Conservation (phyloP, 2,797 vertebrate species). For the Pempheris klunzingeri region DNA sequence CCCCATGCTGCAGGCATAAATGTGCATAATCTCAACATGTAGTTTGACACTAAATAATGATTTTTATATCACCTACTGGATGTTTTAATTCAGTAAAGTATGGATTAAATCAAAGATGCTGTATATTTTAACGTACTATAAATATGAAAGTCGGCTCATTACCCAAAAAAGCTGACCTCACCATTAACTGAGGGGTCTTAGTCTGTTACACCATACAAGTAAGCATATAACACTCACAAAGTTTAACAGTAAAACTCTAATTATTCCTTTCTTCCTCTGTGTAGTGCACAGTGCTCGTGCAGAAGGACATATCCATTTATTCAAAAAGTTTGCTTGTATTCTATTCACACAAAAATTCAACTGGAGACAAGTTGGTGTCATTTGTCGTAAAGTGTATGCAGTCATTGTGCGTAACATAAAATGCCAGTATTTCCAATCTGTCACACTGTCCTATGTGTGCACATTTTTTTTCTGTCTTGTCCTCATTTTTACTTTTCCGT, state of each 20-base stretch:
- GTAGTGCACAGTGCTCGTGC: neutral
- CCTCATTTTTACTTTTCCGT: constrained; percentile 11
- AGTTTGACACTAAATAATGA: constrained; percentile 1
- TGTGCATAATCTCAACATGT: constrained; percentile 18
- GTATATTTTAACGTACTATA: neutral
- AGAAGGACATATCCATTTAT: neutral
- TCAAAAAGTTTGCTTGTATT: constrained; percentile 26
- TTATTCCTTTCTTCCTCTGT: neutral
- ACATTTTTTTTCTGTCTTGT: constrained; percentile 17
- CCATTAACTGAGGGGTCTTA: neutral
- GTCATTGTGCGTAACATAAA: constrained; percentile 22
- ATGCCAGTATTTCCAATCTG: constrained; percentile 24
- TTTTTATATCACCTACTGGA: neutral
- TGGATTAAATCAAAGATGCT: neutral
- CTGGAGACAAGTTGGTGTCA: constrained; percentile 37
- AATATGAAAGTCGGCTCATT: neutral
- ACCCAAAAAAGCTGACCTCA: neutral
- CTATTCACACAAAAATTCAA: constrained; percentile 20
- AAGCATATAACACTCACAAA: neutral
- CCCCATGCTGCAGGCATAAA: constrained; percentile 21
- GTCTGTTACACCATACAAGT: neutral
- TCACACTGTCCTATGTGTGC: constrained; percentile 16
- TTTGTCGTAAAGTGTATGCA: constrained; percentile 31
- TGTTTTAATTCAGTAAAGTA: constrained; percentile 1
- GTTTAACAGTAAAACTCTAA: neutral